Percentiles rank a stretch among this genome's conserved stretches.
These are phyloP conservation scores for Centropyge bicolor DNA, from an alignment of 2,797 vertebrate species.

Conservation along the genomic window DNA sequence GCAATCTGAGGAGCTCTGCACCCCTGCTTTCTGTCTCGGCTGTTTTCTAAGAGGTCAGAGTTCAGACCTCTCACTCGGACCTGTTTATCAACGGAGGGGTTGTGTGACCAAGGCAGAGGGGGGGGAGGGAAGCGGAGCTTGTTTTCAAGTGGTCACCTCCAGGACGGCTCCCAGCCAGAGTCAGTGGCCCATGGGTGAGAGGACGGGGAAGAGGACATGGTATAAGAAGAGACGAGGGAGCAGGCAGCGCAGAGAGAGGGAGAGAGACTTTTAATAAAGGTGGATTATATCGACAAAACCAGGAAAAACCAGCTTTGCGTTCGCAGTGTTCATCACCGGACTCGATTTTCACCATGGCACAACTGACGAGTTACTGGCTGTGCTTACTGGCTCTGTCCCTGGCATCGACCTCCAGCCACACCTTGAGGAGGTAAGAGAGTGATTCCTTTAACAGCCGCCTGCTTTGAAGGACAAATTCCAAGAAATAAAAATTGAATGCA, in stretches of 20 bases:
- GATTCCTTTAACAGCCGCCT: neutral
- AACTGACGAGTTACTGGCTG: conserved; percentile 62
- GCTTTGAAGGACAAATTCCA: too few species aligned
- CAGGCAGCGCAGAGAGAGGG: conserved; percentile 12
- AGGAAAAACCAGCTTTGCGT: neutral
- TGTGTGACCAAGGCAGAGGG: conserved; percentile 64
- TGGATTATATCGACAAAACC: conserved; percentile 25
- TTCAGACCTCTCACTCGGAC: conserved; percentile 71
- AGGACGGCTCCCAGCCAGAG: conserved; percentile 57
- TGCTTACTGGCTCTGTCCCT: conserved; percentile 62
- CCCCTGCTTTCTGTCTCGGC: conserved; percentile 67
- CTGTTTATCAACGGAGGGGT: conserved; percentile 73
- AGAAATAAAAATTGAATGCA: neutral
- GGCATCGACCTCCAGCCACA: conserved; percentile 55
- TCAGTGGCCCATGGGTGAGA: conserved; percentile 58
- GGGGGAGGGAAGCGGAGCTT: conserved; percentile 24
- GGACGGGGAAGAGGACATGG: conserved; percentile 39
- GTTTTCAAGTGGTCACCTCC: conserved; percentile 66
- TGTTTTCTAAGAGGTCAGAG: conserved; percentile 71
- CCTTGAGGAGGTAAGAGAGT: conserved; percentile 77
- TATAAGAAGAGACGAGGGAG: conserved; percentile 74
- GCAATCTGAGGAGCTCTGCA: conserved; percentile 57
- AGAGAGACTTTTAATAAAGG: conserved; percentile 19
- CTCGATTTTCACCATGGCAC: conserved; percentile 56
- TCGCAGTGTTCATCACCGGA: neutral